phyloP scores from a whole-genome alignment of 2,888 invertebrate species.

The Polylopha cassiicola region DNA sequence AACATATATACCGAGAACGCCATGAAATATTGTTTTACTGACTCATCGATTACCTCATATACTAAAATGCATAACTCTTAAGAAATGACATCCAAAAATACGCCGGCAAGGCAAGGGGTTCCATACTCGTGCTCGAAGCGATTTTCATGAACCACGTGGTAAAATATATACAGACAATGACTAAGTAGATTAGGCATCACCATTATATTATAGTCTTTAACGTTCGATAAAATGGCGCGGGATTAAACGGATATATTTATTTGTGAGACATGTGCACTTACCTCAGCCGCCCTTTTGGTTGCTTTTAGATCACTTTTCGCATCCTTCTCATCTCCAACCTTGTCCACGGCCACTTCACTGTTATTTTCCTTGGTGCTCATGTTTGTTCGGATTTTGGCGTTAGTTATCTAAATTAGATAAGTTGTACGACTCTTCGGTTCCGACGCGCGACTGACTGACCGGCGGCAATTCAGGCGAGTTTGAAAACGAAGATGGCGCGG shows the following conservation, averaged over 20 bases:
- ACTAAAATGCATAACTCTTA: slow-evolving; percentile 44
- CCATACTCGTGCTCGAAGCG: slow-evolving; percentile 26
- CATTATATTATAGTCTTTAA: slow-evolving; percentile 39
- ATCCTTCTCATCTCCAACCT: slow-evolving; percentile 88
- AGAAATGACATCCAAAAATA: slow-evolving; percentile 65
- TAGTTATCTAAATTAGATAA: slow-evolving; percentile 60
- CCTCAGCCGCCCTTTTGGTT: slow-evolving; percentile 92
- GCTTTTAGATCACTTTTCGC: slow-evolving; percentile 90
- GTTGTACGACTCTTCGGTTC: slow-evolving; percentile 77
- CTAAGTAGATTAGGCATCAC: slow-evolving; percentile 27
- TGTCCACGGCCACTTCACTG: slow-evolving; percentile 90
- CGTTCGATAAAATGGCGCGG: slow-evolving; percentile 76
- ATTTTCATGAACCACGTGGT: slow-evolving; percentile 47
- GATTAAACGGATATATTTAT: slow-evolving; percentile 68
- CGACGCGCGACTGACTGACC: slow-evolving; percentile 84
- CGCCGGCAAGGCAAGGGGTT: slow-evolving; percentile 52
- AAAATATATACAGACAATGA: slow-evolving; percentile 28
- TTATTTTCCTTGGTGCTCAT: slow-evolving; percentile 84
- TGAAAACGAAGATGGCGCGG: slow-evolving; percentile 92
- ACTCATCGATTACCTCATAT: slow-evolving; percentile 64
- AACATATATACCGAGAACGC: slow-evolving; percentile 26
- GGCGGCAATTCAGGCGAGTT: slow-evolving; percentile 82
- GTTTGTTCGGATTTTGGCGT: slow-evolving; percentile 68
- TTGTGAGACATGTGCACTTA: slow-evolving; percentile 79
- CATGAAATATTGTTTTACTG: slow-evolving; percentile 40